phyloP scores from a whole-genome alignment of 1,140 invertebrate genomes.

The Caerostris darwini region DNA sequence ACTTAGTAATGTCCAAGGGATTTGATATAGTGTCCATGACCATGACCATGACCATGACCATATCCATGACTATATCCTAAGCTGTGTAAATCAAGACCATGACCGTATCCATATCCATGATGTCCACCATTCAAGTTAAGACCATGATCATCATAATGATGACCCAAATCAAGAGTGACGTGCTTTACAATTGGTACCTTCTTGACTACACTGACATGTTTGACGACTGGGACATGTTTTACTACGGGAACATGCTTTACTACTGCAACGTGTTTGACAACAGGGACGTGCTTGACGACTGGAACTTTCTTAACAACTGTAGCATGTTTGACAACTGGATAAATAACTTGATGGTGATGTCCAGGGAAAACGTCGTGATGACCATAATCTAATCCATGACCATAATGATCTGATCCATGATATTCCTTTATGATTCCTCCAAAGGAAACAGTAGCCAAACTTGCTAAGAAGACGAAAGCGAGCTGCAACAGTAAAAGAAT shows the following conservation, averaged over 20 bases:
- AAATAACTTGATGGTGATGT: constrained; percentile 63
- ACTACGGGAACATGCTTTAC: constrained; percentile 64
- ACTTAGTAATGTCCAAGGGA: constrained; percentile 34
- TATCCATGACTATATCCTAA: not conserved
- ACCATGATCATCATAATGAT: constrained; percentile 57
- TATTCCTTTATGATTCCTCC: constrained; percentile 52
- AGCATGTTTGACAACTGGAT: constrained; percentile 54
- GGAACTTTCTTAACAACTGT: constrained; percentile 61
- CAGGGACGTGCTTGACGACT: constrained; percentile 59
- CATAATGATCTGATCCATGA: not conserved
- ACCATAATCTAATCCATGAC: not conserved
- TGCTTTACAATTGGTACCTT: constrained; percentile 69
- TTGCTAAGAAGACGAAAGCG: not conserved
- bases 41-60: not conserved
- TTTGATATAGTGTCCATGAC: constrained; percentile 8
- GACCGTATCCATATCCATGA: not conserved
- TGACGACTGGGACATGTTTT: constrained; percentile 59
- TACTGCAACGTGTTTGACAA: constrained; percentile 71
- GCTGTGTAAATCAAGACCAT: not conserved
- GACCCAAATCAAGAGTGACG: constrained; percentile 45
- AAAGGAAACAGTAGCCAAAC: constrained; percentile 32
- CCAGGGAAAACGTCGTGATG: not conserved
- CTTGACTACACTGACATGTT: constrained; percentile 63
- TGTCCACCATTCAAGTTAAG: constrained; percentile 39
- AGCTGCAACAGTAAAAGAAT: constrained; percentile 15